Evolutionary conservation across 2,797 vertebrate genomes (phyloP).

Genomic region (Danionella dracula): DNA sequence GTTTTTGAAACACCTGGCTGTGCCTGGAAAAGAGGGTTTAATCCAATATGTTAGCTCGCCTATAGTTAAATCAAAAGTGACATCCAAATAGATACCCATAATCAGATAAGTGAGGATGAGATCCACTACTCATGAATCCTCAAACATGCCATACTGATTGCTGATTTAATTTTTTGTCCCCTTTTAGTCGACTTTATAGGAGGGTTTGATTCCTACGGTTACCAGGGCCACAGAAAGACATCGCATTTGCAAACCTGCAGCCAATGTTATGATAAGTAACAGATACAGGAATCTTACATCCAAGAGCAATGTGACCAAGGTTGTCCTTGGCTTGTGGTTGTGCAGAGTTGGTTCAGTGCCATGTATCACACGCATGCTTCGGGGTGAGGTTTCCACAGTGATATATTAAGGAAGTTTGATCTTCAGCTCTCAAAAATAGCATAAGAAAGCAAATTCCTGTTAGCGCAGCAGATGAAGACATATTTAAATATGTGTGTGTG

Average conservation of each 20-base stretch:
- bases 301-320: no score
- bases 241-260: conserved; percentile 97
- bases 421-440: neutral
- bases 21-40: no score
- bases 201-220: conserved; percentile 97
- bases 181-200: conserved; percentile 98
- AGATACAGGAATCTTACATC: neutral
- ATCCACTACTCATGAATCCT: no score
- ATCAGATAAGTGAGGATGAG: no score
- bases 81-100: neutral
- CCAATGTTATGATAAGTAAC: conserved; percentile 98
- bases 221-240: conserved; percentile 98
- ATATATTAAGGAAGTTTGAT: neutral
- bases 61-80: conserved; percentile 45
- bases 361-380: neutral
- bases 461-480: no score
- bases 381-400: neutral
- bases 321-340: no score
- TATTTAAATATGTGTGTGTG: no score
- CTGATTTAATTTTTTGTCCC: neutral
- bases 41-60: conserved; percentile 19
- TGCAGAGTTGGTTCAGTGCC: neutral
- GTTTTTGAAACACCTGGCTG: no score
- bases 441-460: neutral
- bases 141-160: no score